Percentiles rank a stretch among this genome's conserved stretches.
These are phyloP conservation scores for Brachyptera putata DNA, from an alignment of 2,888 invertebrate species.

Conservation along the genomic window DNA sequence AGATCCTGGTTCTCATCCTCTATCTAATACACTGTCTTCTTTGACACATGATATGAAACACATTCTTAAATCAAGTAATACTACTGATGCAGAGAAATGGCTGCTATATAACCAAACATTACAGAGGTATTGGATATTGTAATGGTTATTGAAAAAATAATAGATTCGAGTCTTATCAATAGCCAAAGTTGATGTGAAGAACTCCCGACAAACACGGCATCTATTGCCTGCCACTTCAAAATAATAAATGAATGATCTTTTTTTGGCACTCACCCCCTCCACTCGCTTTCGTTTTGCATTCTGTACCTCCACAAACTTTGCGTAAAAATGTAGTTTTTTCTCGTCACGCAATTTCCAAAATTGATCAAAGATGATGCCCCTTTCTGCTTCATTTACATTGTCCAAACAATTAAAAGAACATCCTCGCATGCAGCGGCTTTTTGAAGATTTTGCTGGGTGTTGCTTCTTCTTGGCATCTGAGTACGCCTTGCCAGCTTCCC, in stretches of 20 bases:
- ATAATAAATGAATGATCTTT: background rate
- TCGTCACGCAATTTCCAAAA: conserved; percentile 7
- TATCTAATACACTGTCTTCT: no score
- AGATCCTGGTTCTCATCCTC: no score
- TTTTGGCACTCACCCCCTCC: background rate
- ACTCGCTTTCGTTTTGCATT: background rate
- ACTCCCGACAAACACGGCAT: conserved; percentile 3
- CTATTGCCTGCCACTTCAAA: background rate
- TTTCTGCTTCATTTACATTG: background rate
- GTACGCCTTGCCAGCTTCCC: background rate
- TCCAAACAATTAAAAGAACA: background rate
- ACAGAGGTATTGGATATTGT: no score
- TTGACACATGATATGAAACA: no score
- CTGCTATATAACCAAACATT: no score
- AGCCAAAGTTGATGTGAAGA: background rate
- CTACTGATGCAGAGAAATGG: no score
- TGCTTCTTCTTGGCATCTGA: background rate
- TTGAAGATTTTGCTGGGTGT: background rate
- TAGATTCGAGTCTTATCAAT: background rate
- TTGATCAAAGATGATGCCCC: background rate
- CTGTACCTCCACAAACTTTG: background rate
- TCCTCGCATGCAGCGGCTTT: background rate
- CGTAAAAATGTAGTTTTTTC: conserved; percentile 8
- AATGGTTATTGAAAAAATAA: no score
- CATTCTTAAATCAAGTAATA: no score